These are phyloP conservation scores for Gopherus flavomarginatus DNA, from an alignment of 2,113 vertebrate species.

Conservation along the genomic window DNA sequence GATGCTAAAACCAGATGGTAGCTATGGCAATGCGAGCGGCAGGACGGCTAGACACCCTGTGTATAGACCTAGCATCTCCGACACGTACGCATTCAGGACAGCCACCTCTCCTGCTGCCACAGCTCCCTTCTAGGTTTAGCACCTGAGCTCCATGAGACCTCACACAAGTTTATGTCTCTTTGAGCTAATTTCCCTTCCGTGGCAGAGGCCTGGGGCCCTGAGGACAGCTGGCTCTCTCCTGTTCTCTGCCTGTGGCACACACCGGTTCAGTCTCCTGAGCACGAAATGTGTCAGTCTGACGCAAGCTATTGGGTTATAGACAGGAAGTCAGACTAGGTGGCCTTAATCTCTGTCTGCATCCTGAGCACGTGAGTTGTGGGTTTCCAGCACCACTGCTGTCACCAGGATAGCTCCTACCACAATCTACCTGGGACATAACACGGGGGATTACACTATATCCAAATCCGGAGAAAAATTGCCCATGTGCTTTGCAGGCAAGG, in stretches of 20 bases:
- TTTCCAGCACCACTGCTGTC: accelerated
- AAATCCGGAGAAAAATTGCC: neutral
- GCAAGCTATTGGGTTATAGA: neutral
- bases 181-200: neutral
- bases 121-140: neutral
- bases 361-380: neutral
- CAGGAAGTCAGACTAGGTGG: neutral
- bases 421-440: accelerated
- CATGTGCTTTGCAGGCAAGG: neutral
- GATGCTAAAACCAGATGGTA: neutral
- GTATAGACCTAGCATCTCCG: neutral
- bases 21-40: neutral
- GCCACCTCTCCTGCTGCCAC: neutral
- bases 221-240: neutral
- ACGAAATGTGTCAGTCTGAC: neutral
- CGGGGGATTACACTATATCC: accelerated
- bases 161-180: neutral
- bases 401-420: accelerated
- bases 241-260: neutral
- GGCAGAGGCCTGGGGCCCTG: neutral
- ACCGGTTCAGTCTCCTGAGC: neutral
- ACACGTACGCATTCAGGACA: neutral
- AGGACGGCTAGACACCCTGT: neutral
- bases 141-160: neutral
- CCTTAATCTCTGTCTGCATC: neutral